Evolutionary conservation across 2,113 vertebrate species (phyloP), one percentile per base, ranked within the genome.

Genomic region (Sakesphorus luctuosus): DNA sequence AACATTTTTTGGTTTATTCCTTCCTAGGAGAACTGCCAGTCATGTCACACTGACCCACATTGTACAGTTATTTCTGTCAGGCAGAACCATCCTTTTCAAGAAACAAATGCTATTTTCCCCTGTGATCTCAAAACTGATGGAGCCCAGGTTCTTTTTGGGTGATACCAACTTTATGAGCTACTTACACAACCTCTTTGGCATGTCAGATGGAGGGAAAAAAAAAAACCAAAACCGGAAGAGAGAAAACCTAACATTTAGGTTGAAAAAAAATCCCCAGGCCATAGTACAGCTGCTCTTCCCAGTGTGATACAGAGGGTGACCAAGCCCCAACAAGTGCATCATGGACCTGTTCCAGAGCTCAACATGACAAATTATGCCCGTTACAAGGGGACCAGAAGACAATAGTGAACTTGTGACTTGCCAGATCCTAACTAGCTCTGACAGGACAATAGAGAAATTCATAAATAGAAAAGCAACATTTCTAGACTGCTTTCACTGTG

Each of bases 391-490:
- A 13, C 5, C 66, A 93, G 53, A 35, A 65, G 68, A 93, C 93
- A 93, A 92, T 71, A 75, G 88, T 31, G 88, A 89, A 72, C 88
- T 84, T 3, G 7, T 71, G 44, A 72, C 65, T 84, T 6, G 16
- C 36, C 89, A 89, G 92, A 86, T 44, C 55, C 75, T 90, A 81
- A 96, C 35, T 56, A 87, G 65, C 40, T 90, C 87, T 84, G 88
- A 94, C 90, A 89, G 46, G 58, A 96, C 85, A 93, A 94, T 68
- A 92, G 85, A 50, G 81, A 90, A 92, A 75, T 5, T 78, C 71
- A 68, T 24, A 95, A 94, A 91, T 46, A 86, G 85, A 63, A 59
- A 56, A 75, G 66, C 35, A 92, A 73, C 19, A 62, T 74, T 18
- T 47, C 52, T 75, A 80, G 65, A 62, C 59, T 75, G 44, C 43